Evolutionary conservation across 2,797 vertebrate species (phyloP).

Genomic region (Jordanella pulchra): DNA sequence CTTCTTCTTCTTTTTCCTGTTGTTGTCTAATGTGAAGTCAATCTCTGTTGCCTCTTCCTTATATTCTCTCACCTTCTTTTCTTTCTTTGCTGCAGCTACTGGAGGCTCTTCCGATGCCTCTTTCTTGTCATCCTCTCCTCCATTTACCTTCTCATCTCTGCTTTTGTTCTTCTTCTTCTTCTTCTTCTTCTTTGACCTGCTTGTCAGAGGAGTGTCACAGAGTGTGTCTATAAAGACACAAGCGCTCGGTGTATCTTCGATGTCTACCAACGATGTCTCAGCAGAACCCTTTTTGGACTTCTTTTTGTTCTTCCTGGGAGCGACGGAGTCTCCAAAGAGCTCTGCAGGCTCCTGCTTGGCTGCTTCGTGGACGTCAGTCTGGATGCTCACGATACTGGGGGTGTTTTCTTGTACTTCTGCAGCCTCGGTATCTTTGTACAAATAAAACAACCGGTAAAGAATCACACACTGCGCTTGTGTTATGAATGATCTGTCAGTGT

Average conservation of each 20-base stretch:
- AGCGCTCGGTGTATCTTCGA: conserved; percentile 9
- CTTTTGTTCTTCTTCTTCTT: conserved; percentile 23
- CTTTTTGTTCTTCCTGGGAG: conserved; percentile 52
- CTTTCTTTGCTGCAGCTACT: conserved; percentile 33
- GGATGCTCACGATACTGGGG: conserved; percentile 46
- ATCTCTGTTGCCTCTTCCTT: conserved; percentile 24
- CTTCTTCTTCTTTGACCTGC: conserved; percentile 47
- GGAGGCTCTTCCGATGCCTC: conserved; percentile 2
- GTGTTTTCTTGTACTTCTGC: neutral
- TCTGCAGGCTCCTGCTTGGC: neutral
- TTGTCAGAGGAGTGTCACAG: conserved; percentile 24
- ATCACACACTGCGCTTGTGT: too few relatives aligned
- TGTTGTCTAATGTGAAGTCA: conserved; percentile 6
- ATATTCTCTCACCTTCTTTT: conserved; percentile 48
- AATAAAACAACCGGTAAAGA: neutral
- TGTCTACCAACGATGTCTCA: neutral
- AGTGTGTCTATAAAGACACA: neutral
- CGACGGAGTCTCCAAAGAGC: neutral
- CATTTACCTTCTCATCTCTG: conserved; percentile 6
- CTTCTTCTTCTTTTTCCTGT: conserved; percentile 38
- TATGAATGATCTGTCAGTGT: too few relatives aligned
- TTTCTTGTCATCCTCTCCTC: neutral
- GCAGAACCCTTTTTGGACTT: neutral
- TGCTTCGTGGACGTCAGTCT: neutral
- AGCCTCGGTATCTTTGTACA: neutral